Evolutionary conservation across 2,113 vertebrate genomes (phyloP), one percentile per base, ranked within the genome.

Genomic region (Passer montanus): DNA sequence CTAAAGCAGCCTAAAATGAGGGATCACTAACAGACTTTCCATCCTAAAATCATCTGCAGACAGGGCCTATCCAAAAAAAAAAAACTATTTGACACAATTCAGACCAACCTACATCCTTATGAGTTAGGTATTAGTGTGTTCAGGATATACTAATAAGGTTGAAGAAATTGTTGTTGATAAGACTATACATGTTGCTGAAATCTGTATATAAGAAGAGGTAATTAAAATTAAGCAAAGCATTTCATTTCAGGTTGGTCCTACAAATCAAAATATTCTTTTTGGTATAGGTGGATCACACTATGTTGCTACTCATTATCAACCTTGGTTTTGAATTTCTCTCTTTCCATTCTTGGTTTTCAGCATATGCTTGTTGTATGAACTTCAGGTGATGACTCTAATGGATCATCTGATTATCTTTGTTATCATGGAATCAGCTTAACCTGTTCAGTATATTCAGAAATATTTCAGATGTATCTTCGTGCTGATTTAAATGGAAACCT

Each of bases 351-450:
- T 90, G 41, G 4, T 87, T 93, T 96, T 83, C 49, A 78, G 18
- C 70, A 87, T 96, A 55, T 75, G n/a, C 7, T 80, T 80, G 5
- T 69, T 95, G 7, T 27, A 84, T 47, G 13, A 24, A 22, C 37
- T 87, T 75, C 60, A 94, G 26, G 14, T 43, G 41, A 47, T 81
- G 35, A 83, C 30, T 78, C 21, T 30, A 64, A 92, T 60, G 41
- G 30, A 68, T 78, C n/a, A 94, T 96, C 72, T 63, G 90, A 93
- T 89, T 95, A 94, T n/a, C 28, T 93, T 35, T 78, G n/a, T 88
- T 92, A 77, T 69, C 23, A 43, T 11, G 9, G 62, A 89, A 96
- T 50, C 13, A 92, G 31, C 67, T 93, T 89, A 96, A 95, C 56
- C 10, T 43, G 26, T 50, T 88, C 15, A 11, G 19, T 55, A 50